Conservation (phyloP, 2,888 invertebrate genomes). For the Eristalis intricaria region DNA sequence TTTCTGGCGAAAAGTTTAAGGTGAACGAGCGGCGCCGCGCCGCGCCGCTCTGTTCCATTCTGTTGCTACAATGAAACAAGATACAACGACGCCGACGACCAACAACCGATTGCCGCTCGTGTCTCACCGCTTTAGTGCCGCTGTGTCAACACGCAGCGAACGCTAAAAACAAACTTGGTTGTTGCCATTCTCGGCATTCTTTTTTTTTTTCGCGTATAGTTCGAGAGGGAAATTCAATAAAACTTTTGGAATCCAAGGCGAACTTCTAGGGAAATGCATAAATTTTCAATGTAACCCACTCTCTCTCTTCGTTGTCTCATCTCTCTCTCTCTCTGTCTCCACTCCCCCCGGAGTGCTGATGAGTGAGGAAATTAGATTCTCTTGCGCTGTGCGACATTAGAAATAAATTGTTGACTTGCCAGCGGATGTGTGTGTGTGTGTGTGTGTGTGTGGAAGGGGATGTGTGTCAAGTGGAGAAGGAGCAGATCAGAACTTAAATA, state of each 20-base stretch:
- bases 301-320: not conserved
- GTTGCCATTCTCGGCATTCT: not conserved
- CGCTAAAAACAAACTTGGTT: conserved; percentile 14
- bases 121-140: not conserved
- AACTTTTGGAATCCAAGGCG: conserved; percentile 38
- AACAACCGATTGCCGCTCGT: not conserved
- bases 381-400: conserved; percentile 23
- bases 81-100: not conserved
- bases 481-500: conserved; percentile 20
- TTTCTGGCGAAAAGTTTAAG: conserved; percentile 49
- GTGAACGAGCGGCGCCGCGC: conserved; percentile 18
- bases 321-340: no score
- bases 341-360: not conserved
- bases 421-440: not conserved
- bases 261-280: conserved; percentile 38
- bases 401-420: conserved; percentile 33
- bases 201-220: conserved; percentile 22
- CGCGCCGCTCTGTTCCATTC: no score
- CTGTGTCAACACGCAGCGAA: conserved; percentile 12
- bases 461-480: not conserved
- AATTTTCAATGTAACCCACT: conserved; percentile 20
- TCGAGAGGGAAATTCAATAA: conserved; percentile 42
- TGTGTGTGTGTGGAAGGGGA: not conserved
- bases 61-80: conserved; percentile 29
- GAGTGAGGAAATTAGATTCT: conserved; percentile 54